Evolutionary conservation across 1,140 invertebrate species (phyloP).

Genomic region (Andrena cerasifolii): DNA sequence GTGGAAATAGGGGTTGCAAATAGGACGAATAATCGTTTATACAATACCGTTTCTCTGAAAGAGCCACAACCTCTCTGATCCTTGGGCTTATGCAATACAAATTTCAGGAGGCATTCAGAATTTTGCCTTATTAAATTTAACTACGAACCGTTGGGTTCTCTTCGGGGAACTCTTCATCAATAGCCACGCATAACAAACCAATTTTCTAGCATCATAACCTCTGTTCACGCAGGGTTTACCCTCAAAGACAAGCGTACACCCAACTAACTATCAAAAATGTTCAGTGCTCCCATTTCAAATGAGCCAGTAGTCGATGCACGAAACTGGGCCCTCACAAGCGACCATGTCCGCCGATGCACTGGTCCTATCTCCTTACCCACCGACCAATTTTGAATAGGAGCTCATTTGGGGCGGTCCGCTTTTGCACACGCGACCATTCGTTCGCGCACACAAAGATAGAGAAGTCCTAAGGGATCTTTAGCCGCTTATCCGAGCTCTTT

Average conservation of each 20-base stretch:
- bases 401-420: conserved; percentile 62
- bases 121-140: no score
- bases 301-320: not conserved
- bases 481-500: conserved; percentile 38
- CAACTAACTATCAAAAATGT: no score
- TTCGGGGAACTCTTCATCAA: no score
- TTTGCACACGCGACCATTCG: not conserved
- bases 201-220: no score
- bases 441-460: conserved; percentile 17
- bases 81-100: no score
- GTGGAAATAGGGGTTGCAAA: not conserved
- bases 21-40: not conserved
- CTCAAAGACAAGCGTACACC: no score
- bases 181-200: no score
- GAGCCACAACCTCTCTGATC: no score
- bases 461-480: conserved; percentile 18
- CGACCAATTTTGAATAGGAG: conserved; percentile 74
- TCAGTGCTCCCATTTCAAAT: not conserved
- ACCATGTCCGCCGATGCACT: conserved; percentile 42
- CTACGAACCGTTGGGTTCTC: no score
- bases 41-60: not conserved
- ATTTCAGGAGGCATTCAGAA: no score
- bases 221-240: no score
- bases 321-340: not conserved
- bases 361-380: conserved; percentile 28